Percentiles rank a stretch among this genome's conserved stretches.
Conservation (phyloP, 2,113 vertebrate genomes). For the Hydrolagus affinis region DNA sequence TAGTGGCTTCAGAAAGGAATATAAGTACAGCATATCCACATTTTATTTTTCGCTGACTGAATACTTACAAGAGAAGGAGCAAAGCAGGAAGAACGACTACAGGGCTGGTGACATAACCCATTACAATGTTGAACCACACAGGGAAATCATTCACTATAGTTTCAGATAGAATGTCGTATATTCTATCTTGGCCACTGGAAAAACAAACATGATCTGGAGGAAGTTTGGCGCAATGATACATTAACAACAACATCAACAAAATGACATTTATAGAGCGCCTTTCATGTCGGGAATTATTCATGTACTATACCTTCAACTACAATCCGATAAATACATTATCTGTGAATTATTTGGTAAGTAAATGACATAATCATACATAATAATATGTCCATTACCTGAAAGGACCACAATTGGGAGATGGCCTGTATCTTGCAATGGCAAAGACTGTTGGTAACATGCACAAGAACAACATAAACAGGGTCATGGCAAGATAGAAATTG, state of each 20-base stretch:
- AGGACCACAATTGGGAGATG: slow-evolving; percentile 81
- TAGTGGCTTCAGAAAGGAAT: not conserved
- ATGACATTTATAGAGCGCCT: too few relatives aligned
- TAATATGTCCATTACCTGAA: slow-evolving; percentile 78
- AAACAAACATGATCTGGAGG: not conserved
- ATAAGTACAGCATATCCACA: not conserved
- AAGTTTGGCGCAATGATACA: not conserved
- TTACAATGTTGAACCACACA: slow-evolving; percentile 73
- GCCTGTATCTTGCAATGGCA: slow-evolving; percentile 82
- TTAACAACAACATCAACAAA: too few relatives aligned
- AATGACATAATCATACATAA: not conserved
- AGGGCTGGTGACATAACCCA: slow-evolving; percentile 83
- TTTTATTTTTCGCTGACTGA: not conserved
- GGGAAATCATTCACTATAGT: slow-evolving; percentile 82
- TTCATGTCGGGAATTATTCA: too few relatives aligned
- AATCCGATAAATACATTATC: not conserved
- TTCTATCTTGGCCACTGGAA: slow-evolving; percentile 86
- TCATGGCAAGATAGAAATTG: slow-evolving; percentile 94
- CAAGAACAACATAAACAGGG: slow-evolving; percentile 92
- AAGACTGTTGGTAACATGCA: slow-evolving; percentile 96
- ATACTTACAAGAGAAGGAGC: slow-evolving; percentile 83
- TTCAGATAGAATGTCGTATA: slow-evolving; percentile 91
- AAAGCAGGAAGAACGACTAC: slow-evolving; percentile 82
- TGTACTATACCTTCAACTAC: too few relatives aligned
- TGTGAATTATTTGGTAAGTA: not conserved